phyloP scores from a whole-genome alignment of 2,113 vertebrate species.

The Epinephelus lanceolatus region DNA sequence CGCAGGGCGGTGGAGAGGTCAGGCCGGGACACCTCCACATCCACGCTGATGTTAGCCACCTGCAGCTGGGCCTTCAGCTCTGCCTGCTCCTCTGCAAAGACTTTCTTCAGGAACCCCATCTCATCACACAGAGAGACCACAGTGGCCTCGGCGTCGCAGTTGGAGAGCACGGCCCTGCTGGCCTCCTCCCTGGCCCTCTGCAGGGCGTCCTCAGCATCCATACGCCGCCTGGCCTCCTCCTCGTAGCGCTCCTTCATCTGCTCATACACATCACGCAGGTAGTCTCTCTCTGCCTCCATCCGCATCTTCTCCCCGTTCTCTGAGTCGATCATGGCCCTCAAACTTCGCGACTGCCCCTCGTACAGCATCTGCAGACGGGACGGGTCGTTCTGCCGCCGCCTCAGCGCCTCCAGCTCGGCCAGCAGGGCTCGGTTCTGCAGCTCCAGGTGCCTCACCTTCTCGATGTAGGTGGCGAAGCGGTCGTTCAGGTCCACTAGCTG shows the following conservation, averaged over 20 bases:
- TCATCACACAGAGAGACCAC: slow-evolving; percentile 85
- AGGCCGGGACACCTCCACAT: slow-evolving; percentile 79
- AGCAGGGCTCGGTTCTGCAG: slow-evolving; percentile 85
- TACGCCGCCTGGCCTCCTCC: slow-evolving; percentile 76
- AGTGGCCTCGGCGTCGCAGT: slow-evolving; percentile 81
- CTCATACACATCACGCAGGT: slow-evolving; percentile 73
- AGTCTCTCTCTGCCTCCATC: slow-evolving; percentile 82
- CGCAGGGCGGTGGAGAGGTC: slow-evolving; percentile 85
- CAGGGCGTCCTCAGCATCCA: slow-evolving; percentile 80
- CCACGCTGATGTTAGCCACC: slow-evolving; percentile 80
- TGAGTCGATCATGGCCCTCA: slow-evolving; percentile 83
- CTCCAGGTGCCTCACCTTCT: slow-evolving; percentile 88
- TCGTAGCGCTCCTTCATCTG: slow-evolving; percentile 83
- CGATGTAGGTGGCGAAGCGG: slow-evolving; percentile 88
- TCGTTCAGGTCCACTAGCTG: slow-evolving; percentile 88
- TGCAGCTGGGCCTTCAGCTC: slow-evolving; percentile 83
- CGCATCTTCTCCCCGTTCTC: slow-evolving; percentile 83
- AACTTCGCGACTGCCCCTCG: slow-evolving; percentile 80
- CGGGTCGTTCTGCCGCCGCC: slow-evolving; percentile 78
- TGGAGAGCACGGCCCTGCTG: slow-evolving; percentile 73
- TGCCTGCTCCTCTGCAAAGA: slow-evolving; percentile 83
- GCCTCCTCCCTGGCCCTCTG: slow-evolving; percentile 81
- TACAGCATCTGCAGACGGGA: slow-evolving; percentile 84
- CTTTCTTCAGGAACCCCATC: slow-evolving; percentile 86
- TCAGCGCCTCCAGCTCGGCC: slow-evolving; percentile 82